Evolutionary conservation across 30 jellyfish, hydroid and myxozoan species (phyloP), one percentile per base, ranked within the genome.

Genomic region (Haliclystus octoradiatus): DNA sequence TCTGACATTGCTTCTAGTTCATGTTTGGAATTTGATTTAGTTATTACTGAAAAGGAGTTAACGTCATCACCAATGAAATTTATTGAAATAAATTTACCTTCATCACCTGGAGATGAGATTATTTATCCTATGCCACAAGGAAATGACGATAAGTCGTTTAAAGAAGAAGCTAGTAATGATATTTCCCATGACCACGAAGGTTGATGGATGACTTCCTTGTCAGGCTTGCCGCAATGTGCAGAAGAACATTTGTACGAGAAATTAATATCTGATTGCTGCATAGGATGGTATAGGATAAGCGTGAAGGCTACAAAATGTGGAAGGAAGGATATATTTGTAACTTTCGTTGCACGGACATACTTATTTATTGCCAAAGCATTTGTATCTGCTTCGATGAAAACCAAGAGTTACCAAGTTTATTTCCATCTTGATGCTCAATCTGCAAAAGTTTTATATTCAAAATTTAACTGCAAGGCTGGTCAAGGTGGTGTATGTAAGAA

Each of bases 401-500:
- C 51, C 71, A n/a, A 4, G 62, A 70, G 50, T 1, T 70, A 70
- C 40, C 19, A 72, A 40, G 80, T 70, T 15, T 3, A 70, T 40
- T 29, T 15, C 3, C 30, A 62, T 2, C 30, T 23, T 57, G 12
- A 22, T 69, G 31, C 22, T 34, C 33, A 23, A 40, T 19, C 27
- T 68, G 67, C 50, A 63, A 52, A 69, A 24, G 34, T 49, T 31
- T 12, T 19, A 19, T 40, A 49, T 52, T 71, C 72, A 50, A 70
- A 70, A 49, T 70, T 71, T 52, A 33, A 34, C 29, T 70, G 75
- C 70, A 66, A 66, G 65, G 75, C 75, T 66, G 75, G 75, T 0
- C 81, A 70, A 52, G 81, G 74, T 22, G 81, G 81, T 31, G 50
- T 71, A 66, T 14, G 81, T 72, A 26, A 66, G 50, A 26, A 23